Evolutionary conservation across 1,140 invertebrate genomes (phyloP).

Genomic region (honey bee (Apis mellifera)): Amel_HAv3.1 CM009931.2:27091501-27092000

Average conservation of each 20-base stretch:
- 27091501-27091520: neutral
- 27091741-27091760: slow-evolving; percentile 46
- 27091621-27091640: slow-evolving; percentile 64
- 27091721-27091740: slow-evolving; percentile 63
- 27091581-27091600: slow-evolving; percentile 74
- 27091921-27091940: slow-evolving; percentile 46
- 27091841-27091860: slow-evolving; percentile 48
- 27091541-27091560: slow-evolving; percentile 62
- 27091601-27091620: slow-evolving; percentile 70
- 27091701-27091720: slow-evolving; percentile 78
- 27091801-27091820: neutral
- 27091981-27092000: slow-evolving; percentile 68
- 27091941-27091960: slow-evolving; percentile 38
- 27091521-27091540: slow-evolving; percentile 18
- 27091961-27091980: slow-evolving; percentile 58
- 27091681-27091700: slow-evolving; percentile 70
- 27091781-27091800: slow-evolving; percentile 39
- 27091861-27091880: slow-evolving; percentile 25
- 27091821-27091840: slow-evolving; percentile 46
- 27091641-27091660: slow-evolving; percentile 75
- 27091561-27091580: slow-evolving; percentile 69
- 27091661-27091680: slow-evolving; percentile 75
- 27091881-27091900: neutral
- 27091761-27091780: slow-evolving; percentile 53
- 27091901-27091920: slow-evolving; percentile 6